Conservation (phyloP, 2,888 invertebrate genomes). For the Lithodes maja region DNA sequence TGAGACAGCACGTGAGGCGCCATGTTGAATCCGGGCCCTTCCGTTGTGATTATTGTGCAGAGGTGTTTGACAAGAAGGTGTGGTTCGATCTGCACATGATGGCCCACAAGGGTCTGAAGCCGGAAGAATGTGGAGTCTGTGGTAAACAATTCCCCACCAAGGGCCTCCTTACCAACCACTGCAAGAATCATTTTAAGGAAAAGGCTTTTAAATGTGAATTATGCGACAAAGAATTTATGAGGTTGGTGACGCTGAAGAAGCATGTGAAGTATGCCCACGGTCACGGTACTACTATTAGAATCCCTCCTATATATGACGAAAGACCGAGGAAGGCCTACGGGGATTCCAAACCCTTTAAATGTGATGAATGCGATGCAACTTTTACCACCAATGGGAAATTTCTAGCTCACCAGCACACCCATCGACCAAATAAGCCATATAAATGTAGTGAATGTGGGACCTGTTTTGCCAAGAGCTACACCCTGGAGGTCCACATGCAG, state of each 20-base stretch:
- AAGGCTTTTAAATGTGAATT: constrained; percentile 66
- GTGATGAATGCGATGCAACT: constrained; percentile 64
- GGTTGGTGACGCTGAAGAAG: constrained; percentile 66
- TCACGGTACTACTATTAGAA: constrained; percentile 29
- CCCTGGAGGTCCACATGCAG: constrained; percentile 65
- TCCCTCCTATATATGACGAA: constrained; percentile 55
- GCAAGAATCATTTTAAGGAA: constrained; percentile 63
- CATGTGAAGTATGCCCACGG: constrained; percentile 68
- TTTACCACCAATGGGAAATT: constrained; percentile 68
- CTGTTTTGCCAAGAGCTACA: constrained; percentile 67
- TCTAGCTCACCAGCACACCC: constrained; percentile 62
- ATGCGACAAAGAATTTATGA: constrained; percentile 63
- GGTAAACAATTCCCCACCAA: constrained; percentile 65
- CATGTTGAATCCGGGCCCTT: constrained; percentile 64
- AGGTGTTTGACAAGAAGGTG: constrained; percentile 63
- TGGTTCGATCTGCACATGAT: constrained; percentile 64
- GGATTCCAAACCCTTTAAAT: constrained; percentile 59
- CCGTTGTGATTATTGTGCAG: constrained; percentile 59
- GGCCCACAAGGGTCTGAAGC: constrained; percentile 67
- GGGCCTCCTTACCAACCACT: constrained; percentile 62
- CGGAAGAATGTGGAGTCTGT: constrained; percentile 67
- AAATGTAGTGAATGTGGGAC: constrained; percentile 67
- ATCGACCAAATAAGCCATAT: constrained; percentile 61
- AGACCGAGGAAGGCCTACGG: constrained; percentile 60
- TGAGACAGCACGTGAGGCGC: constrained; percentile 64